Base-by-base conservation (phyloP, 2,113 vertebrate species). In the Typhlomys cinereus region DNA sequence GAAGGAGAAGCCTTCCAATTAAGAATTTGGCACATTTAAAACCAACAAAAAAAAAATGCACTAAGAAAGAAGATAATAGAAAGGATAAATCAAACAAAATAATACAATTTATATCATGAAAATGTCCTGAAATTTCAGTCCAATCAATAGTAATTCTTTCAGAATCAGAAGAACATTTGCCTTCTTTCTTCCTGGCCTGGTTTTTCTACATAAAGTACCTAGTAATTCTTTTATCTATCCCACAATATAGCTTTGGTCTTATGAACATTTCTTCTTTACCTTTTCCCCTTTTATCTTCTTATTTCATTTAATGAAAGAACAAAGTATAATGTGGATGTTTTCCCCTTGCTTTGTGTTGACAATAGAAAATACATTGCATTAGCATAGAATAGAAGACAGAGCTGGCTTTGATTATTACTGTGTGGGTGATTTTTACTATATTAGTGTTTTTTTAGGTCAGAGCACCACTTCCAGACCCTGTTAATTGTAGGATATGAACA, bases 291-390 rank as follows among this genome's bases (percentile, higher is more conserved):
- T 76, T 64, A n/a, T 25, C 31, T 62, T 61, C 27, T 62, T 41
- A 31, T 74, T 96, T 95, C 83, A 23, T 87, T 78, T 87, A 54
- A 25, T 70, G 52, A 54, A 61, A 82, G 41, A 89, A 73, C 36
- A 79, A 84, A 44, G 34, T 5, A 75, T 54, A 85, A 70, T 29
- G 17, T 87, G 64, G n/a, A n/a, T 1, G 50, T 78, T 95, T 93
- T 90, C 48, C 61, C 75, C 89, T 89, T 62, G 31, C 36, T 75
- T 91, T 91, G 23, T 23, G 48, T 76, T 87, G 50, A 44, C 48
- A 78, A 62, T 41, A 71, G 13, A 48, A 64, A 88, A 46, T 6
- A 82, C 73, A 44, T 80, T 61, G 2, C 52, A 84, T n/a, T n/a
- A 21, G n/a, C n/a, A 79, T 70, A 57, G 83, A n/a, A 62, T n/a